phyloP scores from a whole-genome alignment of 2,888 invertebrate genomes.

The Carterocephalus palaemon region DNA sequence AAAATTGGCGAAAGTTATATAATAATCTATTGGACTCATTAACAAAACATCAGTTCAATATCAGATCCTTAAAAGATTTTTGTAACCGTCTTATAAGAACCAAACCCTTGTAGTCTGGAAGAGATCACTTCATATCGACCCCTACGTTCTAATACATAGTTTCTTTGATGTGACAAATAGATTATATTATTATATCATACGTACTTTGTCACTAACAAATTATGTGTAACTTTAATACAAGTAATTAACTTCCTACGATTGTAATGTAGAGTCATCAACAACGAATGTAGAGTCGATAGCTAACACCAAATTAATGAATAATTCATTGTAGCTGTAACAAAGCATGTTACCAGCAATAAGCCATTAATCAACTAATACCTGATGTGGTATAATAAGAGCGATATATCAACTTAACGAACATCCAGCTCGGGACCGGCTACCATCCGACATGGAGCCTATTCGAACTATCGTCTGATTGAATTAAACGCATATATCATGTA shows the following conservation, averaged over 20 bases:
- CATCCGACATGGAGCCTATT: slow-evolving; percentile 38
- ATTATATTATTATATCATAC: no score
- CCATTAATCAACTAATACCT: slow-evolving; percentile 23
- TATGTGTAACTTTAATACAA: no score
- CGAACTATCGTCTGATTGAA: slow-evolving; percentile 55
- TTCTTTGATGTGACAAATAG: no score
- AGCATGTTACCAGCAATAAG: slow-evolving; percentile 14
- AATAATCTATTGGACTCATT: no score
- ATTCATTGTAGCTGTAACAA: slow-evolving; percentile 19
- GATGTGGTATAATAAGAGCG: slow-evolving; percentile 32
- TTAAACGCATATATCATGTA: slow-evolving; percentile 63
- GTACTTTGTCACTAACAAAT: no score
- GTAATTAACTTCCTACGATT: not conserved
- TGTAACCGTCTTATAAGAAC: no score
- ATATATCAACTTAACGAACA: slow-evolving; percentile 50
- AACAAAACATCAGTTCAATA: no score
- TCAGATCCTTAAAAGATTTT: no score
- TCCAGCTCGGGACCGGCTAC: slow-evolving; percentile 52
- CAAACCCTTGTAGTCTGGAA: no score
- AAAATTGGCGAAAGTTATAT: no score
- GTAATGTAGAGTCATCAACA: not conserved
- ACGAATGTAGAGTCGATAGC: slow-evolving; percentile 3
- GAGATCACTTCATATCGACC: no score
- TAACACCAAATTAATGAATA: slow-evolving; percentile 11
- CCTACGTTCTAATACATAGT: no score